A percentile compares a stretch with the other conserved stretches of the same genome.
Conservation (phyloP, 2,797 vertebrate genomes). For the Anas capensis region DNA sequence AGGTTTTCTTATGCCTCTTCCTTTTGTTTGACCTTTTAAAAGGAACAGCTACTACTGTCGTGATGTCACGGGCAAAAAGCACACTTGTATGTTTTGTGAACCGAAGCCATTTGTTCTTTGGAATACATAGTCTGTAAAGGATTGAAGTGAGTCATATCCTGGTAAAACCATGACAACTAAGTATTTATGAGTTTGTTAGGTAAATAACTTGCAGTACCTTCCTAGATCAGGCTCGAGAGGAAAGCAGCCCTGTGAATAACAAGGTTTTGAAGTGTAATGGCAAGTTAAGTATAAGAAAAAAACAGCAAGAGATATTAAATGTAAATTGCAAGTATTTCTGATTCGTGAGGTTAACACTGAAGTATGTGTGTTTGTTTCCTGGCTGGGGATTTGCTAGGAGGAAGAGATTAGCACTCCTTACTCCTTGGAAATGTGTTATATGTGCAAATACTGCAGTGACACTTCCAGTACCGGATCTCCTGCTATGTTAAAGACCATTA, state of each 20-base stretch:
- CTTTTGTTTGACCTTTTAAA: conserved; percentile 52
- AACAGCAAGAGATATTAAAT: neutral
- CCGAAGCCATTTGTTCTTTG: conserved; percentile 22
- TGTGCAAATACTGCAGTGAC: neutral
- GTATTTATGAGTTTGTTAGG: conserved; percentile 46
- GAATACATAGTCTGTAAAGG: neutral
- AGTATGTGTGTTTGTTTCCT: neutral
- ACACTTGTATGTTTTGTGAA: neutral
- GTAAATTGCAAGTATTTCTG: neutral
- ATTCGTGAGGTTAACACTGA: neutral
- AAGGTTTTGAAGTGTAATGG: neutral
- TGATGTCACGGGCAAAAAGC: neutral
- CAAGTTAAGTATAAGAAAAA: neutral
- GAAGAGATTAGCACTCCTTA: neutral
- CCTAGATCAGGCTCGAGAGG: conserved; percentile 17
- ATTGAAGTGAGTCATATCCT: conserved; percentile 67
- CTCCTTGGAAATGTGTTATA: neutral
- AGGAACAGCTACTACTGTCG: neutral
- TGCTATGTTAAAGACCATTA: neutral
- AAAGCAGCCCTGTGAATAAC: neutral
- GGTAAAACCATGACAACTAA: conserved; percentile 53
- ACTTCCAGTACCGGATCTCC: neutral
- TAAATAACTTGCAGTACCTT: conserved; percentile 58
- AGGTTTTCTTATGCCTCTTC: neutral
- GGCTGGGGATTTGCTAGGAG: neutral